Evolutionary conservation across 2,888 invertebrate species (phyloP).

Genomic region (Adelphocoris suturalis): DNA sequence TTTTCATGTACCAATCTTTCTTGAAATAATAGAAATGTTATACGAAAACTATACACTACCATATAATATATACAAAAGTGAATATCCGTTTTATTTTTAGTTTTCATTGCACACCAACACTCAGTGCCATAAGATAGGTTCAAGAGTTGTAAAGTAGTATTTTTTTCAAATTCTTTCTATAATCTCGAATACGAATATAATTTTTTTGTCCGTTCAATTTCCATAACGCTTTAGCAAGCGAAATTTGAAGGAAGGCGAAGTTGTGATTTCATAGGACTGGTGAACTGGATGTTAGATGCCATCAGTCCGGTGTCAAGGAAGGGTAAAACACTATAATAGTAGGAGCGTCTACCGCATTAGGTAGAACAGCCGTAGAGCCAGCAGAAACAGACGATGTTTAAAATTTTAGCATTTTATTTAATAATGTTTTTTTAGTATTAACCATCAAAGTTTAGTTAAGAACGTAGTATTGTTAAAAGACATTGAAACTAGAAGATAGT

Average conservation of each 20-base stretch:
- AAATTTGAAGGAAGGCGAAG: conserved; percentile 16
- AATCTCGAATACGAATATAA: neutral
- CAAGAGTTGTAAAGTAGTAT: conserved; percentile 66
- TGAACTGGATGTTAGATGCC: conserved; percentile 12
- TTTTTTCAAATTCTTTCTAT: neutral
- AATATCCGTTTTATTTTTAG: conserved; percentile 28
- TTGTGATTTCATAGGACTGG: conserved; percentile 18
- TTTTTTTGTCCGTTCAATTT: conserved; percentile 32
- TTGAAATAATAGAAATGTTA: conserved; percentile 42
- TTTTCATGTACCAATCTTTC: conserved; percentile 40
- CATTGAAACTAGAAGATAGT: conserved; percentile 19
- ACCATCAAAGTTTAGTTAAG: conserved; percentile 25
- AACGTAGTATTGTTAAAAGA: conserved; percentile 11
- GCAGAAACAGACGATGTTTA: conserved; percentile 41
- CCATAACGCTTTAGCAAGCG: neutral
- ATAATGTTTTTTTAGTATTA: conserved; percentile 31
- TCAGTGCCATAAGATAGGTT: conserved; percentile 69
- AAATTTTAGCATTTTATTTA: conserved; percentile 20
- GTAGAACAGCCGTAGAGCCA: conserved; percentile 49
- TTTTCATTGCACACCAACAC: conserved; percentile 67
- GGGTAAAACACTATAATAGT: conserved; percentile 24
- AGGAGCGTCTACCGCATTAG: conserved; percentile 35
- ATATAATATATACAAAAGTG: conserved; percentile 69
- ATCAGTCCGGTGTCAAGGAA: conserved; percentile 66
- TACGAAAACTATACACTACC: conserved; percentile 62